Percentiles rank a stretch among this genome's conserved stretches.
These are phyloP conservation scores for Heliconius hortense DNA, from an alignment of 2,888 invertebrate genomes.

Conservation along the genomic window DNA sequence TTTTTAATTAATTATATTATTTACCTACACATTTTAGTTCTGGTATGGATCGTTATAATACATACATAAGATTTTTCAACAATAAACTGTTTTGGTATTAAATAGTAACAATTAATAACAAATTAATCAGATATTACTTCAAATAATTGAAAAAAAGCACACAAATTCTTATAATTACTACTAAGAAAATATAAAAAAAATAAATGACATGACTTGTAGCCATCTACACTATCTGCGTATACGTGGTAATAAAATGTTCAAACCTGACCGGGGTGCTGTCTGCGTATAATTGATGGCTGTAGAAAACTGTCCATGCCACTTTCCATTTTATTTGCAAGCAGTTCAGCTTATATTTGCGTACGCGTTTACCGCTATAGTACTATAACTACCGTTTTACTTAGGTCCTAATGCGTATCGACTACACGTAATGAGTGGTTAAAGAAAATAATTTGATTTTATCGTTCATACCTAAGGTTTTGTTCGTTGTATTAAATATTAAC, in stretches of 20 bases:
- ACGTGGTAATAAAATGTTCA: slow-evolving; percentile 36
- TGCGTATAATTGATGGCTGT: slow-evolving; percentile 41
- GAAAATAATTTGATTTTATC: slow-evolving; percentile 42
- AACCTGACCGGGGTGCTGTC: slow-evolving; percentile 42
- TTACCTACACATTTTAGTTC: too few relatives aligned
- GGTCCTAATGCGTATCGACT: slow-evolving; percentile 44
- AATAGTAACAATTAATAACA: not conserved
- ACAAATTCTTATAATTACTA: not conserved
- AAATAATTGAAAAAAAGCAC: not conserved
- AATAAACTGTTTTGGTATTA: too few relatives aligned
- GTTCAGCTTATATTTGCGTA: slow-evolving; percentile 33
- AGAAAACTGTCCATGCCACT: slow-evolving; percentile 38
- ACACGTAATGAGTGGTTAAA: slow-evolving; percentile 43
- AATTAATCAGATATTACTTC: not conserved
- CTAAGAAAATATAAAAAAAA: slow-evolving; percentile 7
- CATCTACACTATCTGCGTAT: slow-evolving; percentile 29
- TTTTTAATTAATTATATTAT: too few relatives aligned
- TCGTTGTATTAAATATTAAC: slow-evolving; percentile 40
- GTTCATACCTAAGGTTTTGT: slow-evolving; percentile 35
- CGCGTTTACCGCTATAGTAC: slow-evolving; percentile 23
- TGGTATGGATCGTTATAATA: too few relatives aligned
- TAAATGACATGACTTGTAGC: slow-evolving; percentile 17
- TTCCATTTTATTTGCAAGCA: slow-evolving; percentile 40
- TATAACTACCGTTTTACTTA: slow-evolving; percentile 42
- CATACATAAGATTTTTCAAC: too few relatives aligned